Evolutionary conservation across 2,113 vertebrate genomes (phyloP).

Genomic region (Sisor rabdophorus): DNA sequence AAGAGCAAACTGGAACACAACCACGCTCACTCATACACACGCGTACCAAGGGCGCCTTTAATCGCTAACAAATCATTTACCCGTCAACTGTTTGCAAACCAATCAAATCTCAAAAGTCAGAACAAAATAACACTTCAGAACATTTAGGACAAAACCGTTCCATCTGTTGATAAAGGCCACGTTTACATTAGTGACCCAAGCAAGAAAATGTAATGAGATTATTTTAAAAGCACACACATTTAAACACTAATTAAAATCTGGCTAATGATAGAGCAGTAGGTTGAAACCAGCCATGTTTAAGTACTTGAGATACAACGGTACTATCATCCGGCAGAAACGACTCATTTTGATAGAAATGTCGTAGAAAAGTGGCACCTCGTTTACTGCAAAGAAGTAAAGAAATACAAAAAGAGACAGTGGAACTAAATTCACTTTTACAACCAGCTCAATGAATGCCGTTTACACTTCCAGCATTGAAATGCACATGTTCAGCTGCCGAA

Average conservation of each 20-base stretch:
- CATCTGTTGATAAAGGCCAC: background rate
- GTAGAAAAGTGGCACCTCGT: no score
- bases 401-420: background rate
- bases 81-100: no score
- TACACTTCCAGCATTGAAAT: background rate
- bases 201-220: background rate
- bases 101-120: no score
- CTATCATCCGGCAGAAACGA: background rate
- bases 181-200: background rate
- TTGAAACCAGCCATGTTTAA: background rate
- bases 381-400: background rate
- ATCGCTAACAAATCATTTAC: no score
- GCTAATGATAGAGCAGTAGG: background rate
- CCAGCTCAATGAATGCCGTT: background rate
- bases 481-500: background rate
- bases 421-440: background rate
- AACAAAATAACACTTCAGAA: no score
- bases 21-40: conserved; percentile 36
- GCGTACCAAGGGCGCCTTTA: conserved; percentile 50
- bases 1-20: conserved; percentile 59
- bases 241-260: background rate
- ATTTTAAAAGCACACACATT: background rate
- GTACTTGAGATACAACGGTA: background rate
- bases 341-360: background rate
- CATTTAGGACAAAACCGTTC: background rate